A percentile compares a stretch with the other conserved stretches of the same genome.
Conservation (phyloP, 2,113 vertebrate species). For the Cyprinodon brontotheroides region DNA sequence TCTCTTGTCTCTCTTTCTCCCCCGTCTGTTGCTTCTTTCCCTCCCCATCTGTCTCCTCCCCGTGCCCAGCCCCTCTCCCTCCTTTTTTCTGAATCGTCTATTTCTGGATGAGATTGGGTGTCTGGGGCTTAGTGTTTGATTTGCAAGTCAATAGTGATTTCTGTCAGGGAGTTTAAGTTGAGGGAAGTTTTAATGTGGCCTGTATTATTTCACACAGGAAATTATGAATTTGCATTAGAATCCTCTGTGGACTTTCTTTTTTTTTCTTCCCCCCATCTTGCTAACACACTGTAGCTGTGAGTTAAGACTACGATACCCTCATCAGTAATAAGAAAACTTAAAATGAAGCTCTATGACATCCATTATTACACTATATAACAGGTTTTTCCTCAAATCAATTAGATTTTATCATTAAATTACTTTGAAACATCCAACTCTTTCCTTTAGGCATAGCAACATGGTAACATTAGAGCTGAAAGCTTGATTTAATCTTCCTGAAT, state of each 20-base stretch:
- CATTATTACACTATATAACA: slow-evolving; percentile 1
- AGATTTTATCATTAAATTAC: slow-evolving; percentile 11
- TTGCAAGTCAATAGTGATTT: slow-evolving; percentile 73
- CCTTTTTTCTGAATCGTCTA: slow-evolving; percentile 25
- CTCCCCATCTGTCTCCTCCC: slow-evolving; percentile 60
- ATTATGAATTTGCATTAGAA: slow-evolving; percentile 63
- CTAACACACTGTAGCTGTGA: slow-evolving; percentile 15
- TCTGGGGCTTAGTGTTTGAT: slow-evolving; percentile 66
- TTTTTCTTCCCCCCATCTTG: slow-evolving; percentile 8
- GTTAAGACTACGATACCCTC: slow-evolving; percentile 16
- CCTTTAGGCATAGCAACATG: not conserved
- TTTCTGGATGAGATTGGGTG: slow-evolving; percentile 53
- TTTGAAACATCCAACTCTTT: not conserved
- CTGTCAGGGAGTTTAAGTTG: slow-evolving; percentile 60
- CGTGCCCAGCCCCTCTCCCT: slow-evolving; percentile 30
- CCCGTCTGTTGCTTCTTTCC: slow-evolving; percentile 58
- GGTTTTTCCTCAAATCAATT: slow-evolving; percentile 7
- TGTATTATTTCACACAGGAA: slow-evolving; percentile 56
- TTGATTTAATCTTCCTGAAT: not conserved
- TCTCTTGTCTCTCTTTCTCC: slow-evolving; percentile 33
- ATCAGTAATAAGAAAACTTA: slow-evolving; percentile 14
- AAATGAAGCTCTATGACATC: slow-evolving; percentile 7
- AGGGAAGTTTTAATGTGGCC: slow-evolving; percentile 65
- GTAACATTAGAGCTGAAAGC: not conserved
- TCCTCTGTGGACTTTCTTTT: slow-evolving; percentile 32